These are phyloP conservation scores for Vidua chalybeata DNA, from an alignment of 2,113 vertebrate genomes.

Conservation along the genomic window DNA sequence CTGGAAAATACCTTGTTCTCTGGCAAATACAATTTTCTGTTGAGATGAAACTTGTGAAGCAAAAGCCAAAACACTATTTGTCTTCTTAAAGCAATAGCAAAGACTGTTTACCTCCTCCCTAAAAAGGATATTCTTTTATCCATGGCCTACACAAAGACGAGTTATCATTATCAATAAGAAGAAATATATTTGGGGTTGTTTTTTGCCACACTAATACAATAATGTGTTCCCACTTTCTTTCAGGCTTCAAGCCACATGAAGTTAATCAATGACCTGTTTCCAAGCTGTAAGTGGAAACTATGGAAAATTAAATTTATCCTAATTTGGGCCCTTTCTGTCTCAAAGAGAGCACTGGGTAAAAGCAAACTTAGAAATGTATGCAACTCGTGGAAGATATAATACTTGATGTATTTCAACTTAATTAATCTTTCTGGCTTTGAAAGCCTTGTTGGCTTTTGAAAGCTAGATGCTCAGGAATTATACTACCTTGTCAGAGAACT, in stretches of 20 bases:
- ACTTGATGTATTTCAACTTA: neutral
- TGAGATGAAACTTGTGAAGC: neutral
- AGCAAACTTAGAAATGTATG: neutral
- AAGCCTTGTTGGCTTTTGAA: neutral
- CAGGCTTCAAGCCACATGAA: neutral
- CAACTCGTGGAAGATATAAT: neutral
- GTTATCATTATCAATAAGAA: neutral
- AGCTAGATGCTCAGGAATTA: neutral
- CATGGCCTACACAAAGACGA: neutral
- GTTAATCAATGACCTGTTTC: neutral
- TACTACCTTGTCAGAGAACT: neutral
- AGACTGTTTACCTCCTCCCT: neutral
- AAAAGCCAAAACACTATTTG: accelerated
- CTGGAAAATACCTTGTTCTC: neutral
- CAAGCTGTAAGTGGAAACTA: neutral
- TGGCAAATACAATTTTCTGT: neutral
- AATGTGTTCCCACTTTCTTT: neutral
- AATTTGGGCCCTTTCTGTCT: neutral
- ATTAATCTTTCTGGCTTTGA: neutral
- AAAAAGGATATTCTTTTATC: neutral
- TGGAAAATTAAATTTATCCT: neutral
- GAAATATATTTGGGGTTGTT: neutral
- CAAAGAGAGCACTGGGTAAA: neutral
- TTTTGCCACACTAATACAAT: neutral
- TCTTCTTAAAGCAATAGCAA: neutral